Evolutionary conservation across 2,797 vertebrate species (phyloP).

Genomic region (Macropodus opercularis): DNA sequence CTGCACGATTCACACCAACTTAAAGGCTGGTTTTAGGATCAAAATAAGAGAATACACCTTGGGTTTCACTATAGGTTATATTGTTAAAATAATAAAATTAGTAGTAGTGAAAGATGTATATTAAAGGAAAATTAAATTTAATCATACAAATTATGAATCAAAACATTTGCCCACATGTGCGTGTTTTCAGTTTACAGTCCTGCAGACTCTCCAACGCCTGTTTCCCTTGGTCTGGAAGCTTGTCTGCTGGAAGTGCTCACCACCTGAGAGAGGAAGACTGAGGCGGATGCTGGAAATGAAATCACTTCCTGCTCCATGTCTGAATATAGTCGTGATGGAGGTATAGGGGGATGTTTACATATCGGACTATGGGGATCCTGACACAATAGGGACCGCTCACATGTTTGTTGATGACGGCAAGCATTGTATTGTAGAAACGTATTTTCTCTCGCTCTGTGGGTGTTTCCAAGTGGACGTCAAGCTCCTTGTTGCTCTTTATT

Average conservation of each 20-base stretch:
- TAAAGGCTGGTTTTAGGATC: too few relatives aligned
- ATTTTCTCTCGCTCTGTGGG: constrained; percentile 22
- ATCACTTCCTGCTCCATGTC: constrained; percentile 75
- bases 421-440: constrained; percentile 51
- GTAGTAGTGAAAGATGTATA: too few relatives aligned
- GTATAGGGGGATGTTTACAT: constrained; percentile 73
- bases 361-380: constrained; percentile 47
- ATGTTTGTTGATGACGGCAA: constrained; percentile 64
- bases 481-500: constrained; percentile 35
- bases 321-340: constrained; percentile 70
- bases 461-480: constrained; percentile 14
- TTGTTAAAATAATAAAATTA: too few relatives aligned
- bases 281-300: constrained; percentile 72
- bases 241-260: constrained; percentile 23
- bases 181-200: not conserved
- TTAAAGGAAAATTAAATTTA: too few relatives aligned
- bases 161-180: too few relatives aligned
- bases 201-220: not conserved
- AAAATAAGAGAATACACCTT: too few relatives aligned
- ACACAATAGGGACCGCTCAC: constrained; percentile 68
- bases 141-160: not conserved
- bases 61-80: too few relatives aligned
- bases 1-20: too few relatives aligned
- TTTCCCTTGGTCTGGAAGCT: constrained; percentile 24
- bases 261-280: constrained; percentile 74